These are phyloP conservation scores for Prochilodus magdalenae DNA, from an alignment of 2,113 vertebrate genomes.

Conservation along the genomic window DNA sequence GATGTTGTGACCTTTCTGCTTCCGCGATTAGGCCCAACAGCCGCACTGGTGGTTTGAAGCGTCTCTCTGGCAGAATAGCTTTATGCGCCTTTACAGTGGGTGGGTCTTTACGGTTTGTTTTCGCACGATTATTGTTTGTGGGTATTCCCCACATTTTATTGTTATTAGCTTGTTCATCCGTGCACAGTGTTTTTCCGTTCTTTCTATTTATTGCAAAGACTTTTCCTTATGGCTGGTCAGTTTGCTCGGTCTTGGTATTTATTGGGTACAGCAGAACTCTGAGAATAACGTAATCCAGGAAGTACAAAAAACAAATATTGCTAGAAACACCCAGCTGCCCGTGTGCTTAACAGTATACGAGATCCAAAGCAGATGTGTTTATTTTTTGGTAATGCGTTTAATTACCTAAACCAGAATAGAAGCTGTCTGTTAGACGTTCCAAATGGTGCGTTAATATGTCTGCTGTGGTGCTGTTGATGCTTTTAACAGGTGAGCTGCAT, in stretches of 20 bases:
- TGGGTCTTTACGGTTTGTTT: constrained; percentile 43
- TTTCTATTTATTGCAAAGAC: background rate
- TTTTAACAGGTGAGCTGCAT: background rate
- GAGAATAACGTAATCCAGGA: constrained; percentile 29
- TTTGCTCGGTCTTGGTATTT: constrained; percentile 18
- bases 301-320: constrained; percentile 49
- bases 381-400: constrained; percentile 42
- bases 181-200: constrained; percentile 10
- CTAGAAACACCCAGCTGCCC: constrained; percentile 32
- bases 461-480: background rate
- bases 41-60: constrained; percentile 22
- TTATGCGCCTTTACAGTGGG: constrained; percentile 32
- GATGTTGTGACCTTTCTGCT: constrained; percentile 42
- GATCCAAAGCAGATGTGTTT: constrained; percentile 50
- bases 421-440: constrained; percentile 22
- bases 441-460: constrained; percentile 26
- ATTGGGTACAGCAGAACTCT: background rate
- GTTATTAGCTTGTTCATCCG: constrained; percentile 26
- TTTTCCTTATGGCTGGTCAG: background rate
- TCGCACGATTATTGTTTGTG: constrained; percentile 45
- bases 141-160: constrained; percentile 41
- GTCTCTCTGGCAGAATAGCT: background rate
- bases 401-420: constrained; percentile 49
- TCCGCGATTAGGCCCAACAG: constrained; percentile 20
- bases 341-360: constrained; percentile 29